Conservation (phyloP, 2,113 vertebrate genomes). For the Nannobrachium achirus region DNA sequence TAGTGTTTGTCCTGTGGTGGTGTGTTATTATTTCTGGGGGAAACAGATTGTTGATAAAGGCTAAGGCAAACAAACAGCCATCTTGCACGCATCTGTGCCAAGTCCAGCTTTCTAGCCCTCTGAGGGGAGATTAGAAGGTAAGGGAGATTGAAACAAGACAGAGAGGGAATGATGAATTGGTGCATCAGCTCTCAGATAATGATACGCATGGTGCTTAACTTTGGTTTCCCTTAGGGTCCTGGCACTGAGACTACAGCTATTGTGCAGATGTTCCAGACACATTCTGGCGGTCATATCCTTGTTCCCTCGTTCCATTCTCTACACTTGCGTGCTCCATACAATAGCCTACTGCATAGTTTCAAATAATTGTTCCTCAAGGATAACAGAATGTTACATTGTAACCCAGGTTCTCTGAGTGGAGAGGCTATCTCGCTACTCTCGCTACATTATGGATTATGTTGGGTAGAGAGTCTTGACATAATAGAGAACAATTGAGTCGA, state of each 20-base stretch:
- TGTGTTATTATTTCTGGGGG: constrained; percentile 31
- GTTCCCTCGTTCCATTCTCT: neutral
- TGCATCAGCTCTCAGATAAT: constrained; percentile 44
- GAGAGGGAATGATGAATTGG: constrained; percentile 69
- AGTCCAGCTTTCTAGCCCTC: constrained; percentile 21
- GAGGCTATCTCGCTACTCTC: too few species aligned
- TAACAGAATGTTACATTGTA: too few species aligned
- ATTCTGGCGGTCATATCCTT: constrained; percentile 2
- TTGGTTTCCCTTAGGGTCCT: constrained; percentile 19
- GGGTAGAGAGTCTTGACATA: too few species aligned
- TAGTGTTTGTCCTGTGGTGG: neutral
- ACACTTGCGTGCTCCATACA: neutral
- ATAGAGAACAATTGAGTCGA: too few species aligned
- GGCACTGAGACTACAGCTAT: constrained; percentile 26
- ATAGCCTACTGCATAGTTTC: neutral
- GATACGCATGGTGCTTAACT: constrained; percentile 27
- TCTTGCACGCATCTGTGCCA: constrained; percentile 37
- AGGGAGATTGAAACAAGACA: constrained; percentile 53
- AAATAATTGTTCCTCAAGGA: too few species aligned
- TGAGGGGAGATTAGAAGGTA: constrained; percentile 54
- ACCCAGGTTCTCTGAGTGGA: too few species aligned
- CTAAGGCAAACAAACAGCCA: constrained; percentile 46
- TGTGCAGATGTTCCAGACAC: constrained; percentile 22
- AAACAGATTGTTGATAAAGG: constrained; percentile 51
- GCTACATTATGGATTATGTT: too few species aligned